phyloP scores from a whole-genome alignment of 92 coral and sea anemone species.

The Porites rus region DNA sequence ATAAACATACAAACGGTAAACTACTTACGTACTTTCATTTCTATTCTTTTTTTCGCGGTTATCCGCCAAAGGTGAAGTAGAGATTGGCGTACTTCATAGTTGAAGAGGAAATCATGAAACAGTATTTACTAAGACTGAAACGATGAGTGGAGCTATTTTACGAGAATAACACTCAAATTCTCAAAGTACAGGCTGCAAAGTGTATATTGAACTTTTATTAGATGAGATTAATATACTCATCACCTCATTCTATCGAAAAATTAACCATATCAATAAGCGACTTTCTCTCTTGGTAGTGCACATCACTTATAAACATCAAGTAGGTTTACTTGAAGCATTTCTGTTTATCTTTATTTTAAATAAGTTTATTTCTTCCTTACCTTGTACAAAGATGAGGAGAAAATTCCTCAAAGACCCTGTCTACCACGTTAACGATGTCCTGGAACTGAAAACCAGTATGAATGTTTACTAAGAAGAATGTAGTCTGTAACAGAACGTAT shows the following conservation, averaged over 20 bases:
- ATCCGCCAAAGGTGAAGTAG: background rate
- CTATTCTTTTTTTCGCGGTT: background rate
- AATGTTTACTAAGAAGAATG: too few species aligned
- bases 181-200: too few species aligned
- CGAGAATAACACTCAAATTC: too few species aligned
- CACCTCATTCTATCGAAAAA: background rate
- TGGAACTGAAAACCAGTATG: background rate
- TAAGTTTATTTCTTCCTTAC: background rate
- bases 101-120: too few species aligned
- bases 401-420: background rate
- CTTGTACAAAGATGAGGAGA: background rate
- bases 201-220: too few species aligned
- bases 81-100: too few species aligned
- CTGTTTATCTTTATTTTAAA: too few species aligned
- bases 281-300: too few species aligned
- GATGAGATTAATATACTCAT: background rate
- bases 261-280: background rate
- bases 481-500: background rate
- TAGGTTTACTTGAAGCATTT: too few species aligned
- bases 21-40: background rate
- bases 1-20: background rate
- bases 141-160: too few species aligned
- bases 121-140: too few species aligned
- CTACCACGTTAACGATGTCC: background rate
- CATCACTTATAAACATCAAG: too few species aligned